Evolutionary conservation across 2,113 vertebrate genomes (phyloP).

Genomic region (Gasterosteus nipponicus): DNA sequence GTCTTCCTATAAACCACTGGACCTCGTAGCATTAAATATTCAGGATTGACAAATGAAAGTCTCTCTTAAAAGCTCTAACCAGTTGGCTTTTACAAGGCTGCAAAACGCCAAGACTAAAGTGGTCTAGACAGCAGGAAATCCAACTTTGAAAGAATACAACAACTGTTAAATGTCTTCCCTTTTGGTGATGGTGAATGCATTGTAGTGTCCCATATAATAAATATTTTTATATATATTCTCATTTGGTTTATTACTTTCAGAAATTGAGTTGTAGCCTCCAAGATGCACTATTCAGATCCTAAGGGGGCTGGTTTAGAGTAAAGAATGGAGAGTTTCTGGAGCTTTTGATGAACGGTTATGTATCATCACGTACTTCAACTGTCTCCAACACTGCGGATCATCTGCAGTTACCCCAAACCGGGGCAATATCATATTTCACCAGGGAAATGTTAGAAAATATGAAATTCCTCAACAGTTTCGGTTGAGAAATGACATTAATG

Average conservation of each 20-base stretch:
- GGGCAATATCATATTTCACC: constrained; percentile 45
- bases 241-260: constrained; percentile 73
- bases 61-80: constrained; percentile 76
- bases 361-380: constrained; percentile 65
- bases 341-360: constrained; percentile 72
- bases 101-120: constrained; percentile 72
- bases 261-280: constrained; percentile 74
- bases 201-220: constrained; percentile 50
- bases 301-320: constrained; percentile 58
- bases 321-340: constrained; percentile 55
- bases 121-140: constrained; percentile 82
- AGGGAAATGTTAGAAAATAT: constrained; percentile 65
- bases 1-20: constrained; percentile 56
- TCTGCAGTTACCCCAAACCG: constrained; percentile 56
- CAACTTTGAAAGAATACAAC: constrained; percentile 72
- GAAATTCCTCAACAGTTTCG: constrained; percentile 49
- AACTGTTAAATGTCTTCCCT: constrained; percentile 71
- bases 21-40: constrained; percentile 75
- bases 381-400: constrained; percentile 66
- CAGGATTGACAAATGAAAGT: constrained; percentile 77
- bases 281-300: constrained; percentile 77
- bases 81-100: constrained; percentile 77
- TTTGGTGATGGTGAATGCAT: constrained; percentile 64
- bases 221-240: constrained; percentile 57
- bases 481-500: constrained; percentile 54